Conservation (phyloP, 2,113 vertebrate genomes). For the Manacus vitellinus region DNA sequence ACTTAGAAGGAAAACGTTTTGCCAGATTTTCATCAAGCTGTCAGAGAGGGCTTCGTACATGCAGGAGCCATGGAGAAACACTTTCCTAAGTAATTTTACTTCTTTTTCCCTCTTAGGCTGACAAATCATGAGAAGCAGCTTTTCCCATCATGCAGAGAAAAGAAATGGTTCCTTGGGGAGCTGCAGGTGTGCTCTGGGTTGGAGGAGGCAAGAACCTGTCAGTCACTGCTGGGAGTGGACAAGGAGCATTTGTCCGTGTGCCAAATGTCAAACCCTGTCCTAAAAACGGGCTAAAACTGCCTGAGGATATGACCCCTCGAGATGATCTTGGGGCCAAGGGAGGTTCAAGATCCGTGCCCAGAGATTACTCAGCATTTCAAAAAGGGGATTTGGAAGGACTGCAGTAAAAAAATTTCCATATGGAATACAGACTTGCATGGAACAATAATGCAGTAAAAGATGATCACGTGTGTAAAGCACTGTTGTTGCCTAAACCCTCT, state of each 20-base stretch:
- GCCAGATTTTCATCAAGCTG: neutral
- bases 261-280: neutral
- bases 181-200: neutral
- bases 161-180: neutral
- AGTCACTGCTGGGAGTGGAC: neutral
- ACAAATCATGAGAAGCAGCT: neutral
- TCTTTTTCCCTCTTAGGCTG: neutral
- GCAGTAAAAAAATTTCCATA: rapidly evolving
- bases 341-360: neutral
- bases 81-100: neutral
- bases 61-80: neutral
- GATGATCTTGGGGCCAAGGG: neutral
- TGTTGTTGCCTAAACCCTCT: neutral
- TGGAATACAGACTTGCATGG: neutral
- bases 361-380: neutral
- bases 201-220: neutral
- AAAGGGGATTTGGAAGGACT: neutral
- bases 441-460: neutral
- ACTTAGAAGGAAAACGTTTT: neutral
- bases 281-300: neutral
- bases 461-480: neutral
- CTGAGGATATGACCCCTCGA: neutral
- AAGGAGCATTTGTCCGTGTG: neutral
- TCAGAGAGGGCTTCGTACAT: neutral
- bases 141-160: neutral